These are phyloP conservation scores for Drosophila vallismaia DNA, from an alignment of 2,888 invertebrate genomes.

Conservation along the genomic window DNA sequence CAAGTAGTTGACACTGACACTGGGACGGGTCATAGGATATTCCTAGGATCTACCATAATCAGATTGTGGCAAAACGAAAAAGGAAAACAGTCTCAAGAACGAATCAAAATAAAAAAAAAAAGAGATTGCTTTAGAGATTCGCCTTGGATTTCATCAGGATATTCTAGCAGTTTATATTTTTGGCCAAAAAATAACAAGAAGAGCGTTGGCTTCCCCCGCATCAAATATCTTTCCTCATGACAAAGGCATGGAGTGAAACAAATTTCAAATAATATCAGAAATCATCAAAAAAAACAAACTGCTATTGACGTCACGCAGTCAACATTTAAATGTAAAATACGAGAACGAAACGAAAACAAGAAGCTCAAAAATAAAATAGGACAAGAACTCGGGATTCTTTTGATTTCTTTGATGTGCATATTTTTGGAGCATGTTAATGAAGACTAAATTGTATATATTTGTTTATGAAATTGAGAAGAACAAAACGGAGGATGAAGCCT, in stretches of 20 bases:
- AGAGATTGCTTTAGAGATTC: slow-evolving; percentile 12
- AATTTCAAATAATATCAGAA: slow-evolving; percentile 25
- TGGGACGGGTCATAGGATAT: background rate
- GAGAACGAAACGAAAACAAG: slow-evolving; percentile 16
- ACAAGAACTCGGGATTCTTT: slow-evolving; percentile 14
- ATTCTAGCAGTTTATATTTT: slow-evolving; percentile 32
- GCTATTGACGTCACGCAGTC: slow-evolving; percentile 56
- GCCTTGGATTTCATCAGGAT: slow-evolving; percentile 19
- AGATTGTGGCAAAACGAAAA: slow-evolving; percentile 12
- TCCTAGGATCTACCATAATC: slow-evolving; percentile 13
- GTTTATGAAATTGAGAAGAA: slow-evolving; percentile 41
- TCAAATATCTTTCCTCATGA: slow-evolving; percentile 16
- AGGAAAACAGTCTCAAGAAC: background rate
- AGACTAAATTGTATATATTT: slow-evolving; percentile 46
- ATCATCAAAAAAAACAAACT: slow-evolving; percentile 19
- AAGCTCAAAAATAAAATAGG: slow-evolving; percentile 30
- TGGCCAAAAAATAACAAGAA: slow-evolving; percentile 13
- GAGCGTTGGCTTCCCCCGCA: slow-evolving; percentile 7
- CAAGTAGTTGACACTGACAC: slow-evolving; percentile 23
- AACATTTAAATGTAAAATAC: slow-evolving; percentile 56
- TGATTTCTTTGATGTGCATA: slow-evolving; percentile 61
- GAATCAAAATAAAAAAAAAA: background rate
- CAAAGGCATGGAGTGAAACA: slow-evolving; percentile 9
- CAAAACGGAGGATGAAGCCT: background rate
- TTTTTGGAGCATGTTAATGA: slow-evolving; percentile 62